phyloP scores from a whole-genome alignment of 1,140 invertebrate genomes.

The Aphelenchoides fujianensis region DNA sequence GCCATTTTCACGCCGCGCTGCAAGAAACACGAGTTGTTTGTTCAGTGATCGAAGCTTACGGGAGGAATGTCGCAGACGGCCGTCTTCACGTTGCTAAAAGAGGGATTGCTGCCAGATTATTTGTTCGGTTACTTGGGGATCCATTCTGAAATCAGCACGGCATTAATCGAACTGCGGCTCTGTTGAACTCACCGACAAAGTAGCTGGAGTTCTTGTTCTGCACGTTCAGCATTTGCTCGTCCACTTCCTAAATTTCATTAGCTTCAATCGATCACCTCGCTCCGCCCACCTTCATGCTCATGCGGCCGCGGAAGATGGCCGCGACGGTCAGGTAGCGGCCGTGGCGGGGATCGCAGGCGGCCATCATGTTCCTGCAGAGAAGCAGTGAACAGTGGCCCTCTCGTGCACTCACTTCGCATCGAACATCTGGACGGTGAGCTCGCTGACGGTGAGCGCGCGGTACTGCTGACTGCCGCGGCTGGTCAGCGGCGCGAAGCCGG shows the following conservation, averaged over 20 bases:
- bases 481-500: conserved; percentile 86
- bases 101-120: not conserved
- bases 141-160: conserved; percentile 66
- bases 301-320: conserved; percentile 83
- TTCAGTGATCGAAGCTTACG: too few species aligned
- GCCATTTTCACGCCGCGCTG: conserved; percentile 68
- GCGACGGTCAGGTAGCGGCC: conserved; percentile 87
- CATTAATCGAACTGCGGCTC: not conserved
- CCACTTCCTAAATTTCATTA: conserved; percentile 51
- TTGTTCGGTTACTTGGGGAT: conserved; percentile 66
- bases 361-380: too few species aligned
- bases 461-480: conserved; percentile 72
- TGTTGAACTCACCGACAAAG: conserved; percentile 64
- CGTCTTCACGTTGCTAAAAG: conserved; percentile 68
- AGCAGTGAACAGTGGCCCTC: too few species aligned
- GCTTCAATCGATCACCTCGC: not conserved
- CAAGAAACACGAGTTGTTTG: too few species aligned
- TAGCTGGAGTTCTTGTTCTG: conserved; percentile 70
- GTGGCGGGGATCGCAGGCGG: conserved; percentile 78
- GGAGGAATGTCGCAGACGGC: conserved; percentile 71
- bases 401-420: too few species aligned
- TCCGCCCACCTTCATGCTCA: conserved; percentile 69
- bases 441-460: conserved; percentile 78
- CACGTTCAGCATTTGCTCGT: conserved; percentile 71
- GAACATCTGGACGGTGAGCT: conserved; percentile 68